Conservation (phyloP, 2,797 vertebrate genomes). For the Lepus townsendii region DNA sequence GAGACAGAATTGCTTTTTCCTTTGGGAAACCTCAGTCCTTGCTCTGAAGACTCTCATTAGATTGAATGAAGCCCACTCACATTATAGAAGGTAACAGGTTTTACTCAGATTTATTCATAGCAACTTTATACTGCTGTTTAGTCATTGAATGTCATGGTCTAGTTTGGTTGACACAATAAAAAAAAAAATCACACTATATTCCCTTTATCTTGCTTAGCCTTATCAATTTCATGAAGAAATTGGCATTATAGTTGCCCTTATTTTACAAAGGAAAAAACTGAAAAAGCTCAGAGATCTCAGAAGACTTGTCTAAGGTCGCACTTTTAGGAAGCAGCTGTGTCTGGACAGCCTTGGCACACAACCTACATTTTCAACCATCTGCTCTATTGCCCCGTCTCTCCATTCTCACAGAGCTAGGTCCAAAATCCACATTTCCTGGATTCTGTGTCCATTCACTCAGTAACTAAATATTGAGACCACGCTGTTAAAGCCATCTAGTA, state of each 20-base stretch:
- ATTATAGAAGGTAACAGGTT: not conserved
- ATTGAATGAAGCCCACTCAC: not conserved
- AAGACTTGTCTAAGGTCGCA: not conserved
- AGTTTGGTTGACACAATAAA: not conserved
- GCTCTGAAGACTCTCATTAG: not conserved
- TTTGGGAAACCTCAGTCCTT: not conserved
- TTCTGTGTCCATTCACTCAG: not conserved
- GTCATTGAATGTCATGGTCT: not conserved
- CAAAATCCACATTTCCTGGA: not conserved
- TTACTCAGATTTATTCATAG: not conserved
- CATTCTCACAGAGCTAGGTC: not conserved
- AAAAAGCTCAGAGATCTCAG: not conserved
- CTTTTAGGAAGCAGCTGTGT: not conserved
- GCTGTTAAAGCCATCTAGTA: not conserved
- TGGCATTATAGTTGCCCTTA: not conserved
- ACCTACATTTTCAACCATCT: not conserved
- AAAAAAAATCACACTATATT: not conserved
- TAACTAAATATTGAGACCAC: not conserved
- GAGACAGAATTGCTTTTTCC: not conserved
- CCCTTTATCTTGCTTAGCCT: not conserved
- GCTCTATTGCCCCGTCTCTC: not conserved
- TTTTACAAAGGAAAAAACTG: not conserved
- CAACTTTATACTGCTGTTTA: not conserved
- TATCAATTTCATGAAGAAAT: slow-evolving; percentile 6
- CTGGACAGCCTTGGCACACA: not conserved